Conservation (phyloP, 2,888 invertebrate genomes). For the Sycophila texana region DNA sequence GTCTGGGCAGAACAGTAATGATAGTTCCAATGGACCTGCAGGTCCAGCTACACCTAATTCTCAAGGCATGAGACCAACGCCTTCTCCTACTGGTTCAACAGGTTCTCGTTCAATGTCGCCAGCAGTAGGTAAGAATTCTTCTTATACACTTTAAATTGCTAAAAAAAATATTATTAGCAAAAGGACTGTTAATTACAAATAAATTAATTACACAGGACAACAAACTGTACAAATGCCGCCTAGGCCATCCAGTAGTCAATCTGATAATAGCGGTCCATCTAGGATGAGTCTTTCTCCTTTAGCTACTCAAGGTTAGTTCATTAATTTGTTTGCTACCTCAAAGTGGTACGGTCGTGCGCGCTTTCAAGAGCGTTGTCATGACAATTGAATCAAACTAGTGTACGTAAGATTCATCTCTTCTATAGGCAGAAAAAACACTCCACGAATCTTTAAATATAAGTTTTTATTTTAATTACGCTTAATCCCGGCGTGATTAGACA, state of each 20-base stretch:
- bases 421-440: too few species aligned
- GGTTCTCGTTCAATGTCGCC: conserved; percentile 98
- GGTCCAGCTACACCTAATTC: conserved; percentile 83
- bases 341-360: neutral
- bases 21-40: conserved; percentile 85
- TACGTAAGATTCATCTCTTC: too few species aligned
- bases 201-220: conserved; percentile 79
- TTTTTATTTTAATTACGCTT: too few species aligned
- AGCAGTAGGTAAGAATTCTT: conserved; percentile 90
- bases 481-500: too few species aligned
- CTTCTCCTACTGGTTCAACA: conserved; percentile 94
- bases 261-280: conserved; percentile 80
- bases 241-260: conserved; percentile 88
- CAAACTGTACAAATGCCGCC: conserved; percentile 98
- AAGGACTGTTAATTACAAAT: conserved; percentile 11
- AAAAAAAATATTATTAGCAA: conserved; percentile 61
- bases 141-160: neutral
- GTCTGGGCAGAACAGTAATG: conserved; percentile 91
- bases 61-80: conserved; percentile 92
- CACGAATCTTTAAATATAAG: too few species aligned
- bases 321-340: neutral
- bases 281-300: conserved; percentile 85
- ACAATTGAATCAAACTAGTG: too few species aligned
- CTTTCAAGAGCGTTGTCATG: neutral
- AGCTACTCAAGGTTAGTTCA: conserved; percentile 78